phyloP scores from a whole-genome alignment of 1,140 invertebrate genomes.

The Sinonovacula constricta region DNA sequence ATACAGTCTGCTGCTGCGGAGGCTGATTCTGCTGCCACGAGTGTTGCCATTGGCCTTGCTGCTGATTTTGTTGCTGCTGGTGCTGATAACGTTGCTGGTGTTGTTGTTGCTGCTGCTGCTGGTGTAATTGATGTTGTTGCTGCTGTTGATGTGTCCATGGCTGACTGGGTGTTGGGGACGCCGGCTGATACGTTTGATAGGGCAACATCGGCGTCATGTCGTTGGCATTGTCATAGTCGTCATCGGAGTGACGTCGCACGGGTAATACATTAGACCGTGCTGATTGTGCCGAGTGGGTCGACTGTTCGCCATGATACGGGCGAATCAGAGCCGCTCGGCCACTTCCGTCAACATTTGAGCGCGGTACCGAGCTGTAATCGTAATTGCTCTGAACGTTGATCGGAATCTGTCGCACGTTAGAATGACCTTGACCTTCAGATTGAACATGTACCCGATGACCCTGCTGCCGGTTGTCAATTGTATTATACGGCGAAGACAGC shows the following conservation, averaged over 20 bases:
- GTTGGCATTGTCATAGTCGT: constrained; percentile 72
- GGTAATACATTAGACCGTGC: constrained; percentile 30
- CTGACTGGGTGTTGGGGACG: no score
- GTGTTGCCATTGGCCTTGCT: constrained; percentile 24
- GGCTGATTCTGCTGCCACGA: constrained; percentile 32
- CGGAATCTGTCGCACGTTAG: constrained; percentile 22
- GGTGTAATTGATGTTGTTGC: constrained; percentile 27
- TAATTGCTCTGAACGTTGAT: constrained; percentile 29
- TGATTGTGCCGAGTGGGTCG: no score
- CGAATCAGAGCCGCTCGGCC: constrained; percentile 32
- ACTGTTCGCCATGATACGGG: constrained; percentile 28
- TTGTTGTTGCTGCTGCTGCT: constrained; percentile 33
- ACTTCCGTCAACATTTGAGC: neutral
- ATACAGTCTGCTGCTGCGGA: constrained; percentile 40
- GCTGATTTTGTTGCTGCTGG: constrained; percentile 50
- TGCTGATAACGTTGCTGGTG: constrained; percentile 51
- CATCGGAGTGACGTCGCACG: constrained; percentile 49
- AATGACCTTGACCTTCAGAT: constrained; percentile 15
- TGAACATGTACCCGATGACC: no score
- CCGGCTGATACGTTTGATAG: constrained; percentile 36
- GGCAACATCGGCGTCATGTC: constrained; percentile 65
- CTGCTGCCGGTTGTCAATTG: constrained; percentile 47
- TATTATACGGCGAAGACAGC: constrained; percentile 57
- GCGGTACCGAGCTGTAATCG: constrained; percentile 19
- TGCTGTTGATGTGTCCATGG: no score